phyloP scores from a whole-genome alignment of 1,140 invertebrate species.

The Lepidurus packardi region DNA sequence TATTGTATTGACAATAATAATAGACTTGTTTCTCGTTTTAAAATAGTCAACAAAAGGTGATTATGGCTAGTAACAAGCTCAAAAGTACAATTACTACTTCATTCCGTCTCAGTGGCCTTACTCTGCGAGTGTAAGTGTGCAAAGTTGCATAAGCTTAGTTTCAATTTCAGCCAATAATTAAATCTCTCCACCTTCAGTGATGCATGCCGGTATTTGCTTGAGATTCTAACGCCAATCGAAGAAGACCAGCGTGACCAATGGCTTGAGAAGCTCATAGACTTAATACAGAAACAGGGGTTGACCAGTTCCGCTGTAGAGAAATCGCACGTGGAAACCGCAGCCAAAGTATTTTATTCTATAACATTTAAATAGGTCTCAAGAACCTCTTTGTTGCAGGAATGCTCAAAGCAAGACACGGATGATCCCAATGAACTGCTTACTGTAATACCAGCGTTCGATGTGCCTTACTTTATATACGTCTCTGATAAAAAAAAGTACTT shows the following conservation, averaged over 20 bases:
- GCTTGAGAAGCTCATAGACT: slow-evolving; percentile 58
- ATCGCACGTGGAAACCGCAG: slow-evolving; percentile 63
- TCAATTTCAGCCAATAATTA: slow-evolving; percentile 27
- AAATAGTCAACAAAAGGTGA: background rate
- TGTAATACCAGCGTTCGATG: slow-evolving; percentile 72
- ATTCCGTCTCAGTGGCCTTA: background rate
- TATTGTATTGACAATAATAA: background rate
- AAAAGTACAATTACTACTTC: background rate
- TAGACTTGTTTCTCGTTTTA: background rate
- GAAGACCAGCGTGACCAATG: slow-evolving; percentile 51
- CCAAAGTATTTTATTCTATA: slow-evolving; percentile 50
- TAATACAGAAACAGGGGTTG: slow-evolving; percentile 66
- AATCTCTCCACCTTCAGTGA: slow-evolving; percentile 50
- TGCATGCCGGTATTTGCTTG: slow-evolving; percentile 52
- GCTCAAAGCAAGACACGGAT: slow-evolving; percentile 61
- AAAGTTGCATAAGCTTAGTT: slow-evolving; percentile 17
- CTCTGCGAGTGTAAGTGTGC: slow-evolving; percentile 43
- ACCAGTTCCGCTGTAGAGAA: slow-evolving; percentile 62
- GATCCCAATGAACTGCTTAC: slow-evolving; percentile 70
- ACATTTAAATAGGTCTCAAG: slow-evolving; percentile 13
- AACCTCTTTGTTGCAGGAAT: slow-evolving; percentile 50
- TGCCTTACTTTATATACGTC: slow-evolving; percentile 72
- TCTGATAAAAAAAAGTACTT: slow-evolving; percentile 72
- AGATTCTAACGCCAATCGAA: slow-evolving; percentile 51
- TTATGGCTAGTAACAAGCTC: background rate